Evolutionary conservation across 1,140 invertebrate genomes (phyloP), one percentile per base, ranked within the genome.

Genomic region (Leptopilina clavipes): DNA sequence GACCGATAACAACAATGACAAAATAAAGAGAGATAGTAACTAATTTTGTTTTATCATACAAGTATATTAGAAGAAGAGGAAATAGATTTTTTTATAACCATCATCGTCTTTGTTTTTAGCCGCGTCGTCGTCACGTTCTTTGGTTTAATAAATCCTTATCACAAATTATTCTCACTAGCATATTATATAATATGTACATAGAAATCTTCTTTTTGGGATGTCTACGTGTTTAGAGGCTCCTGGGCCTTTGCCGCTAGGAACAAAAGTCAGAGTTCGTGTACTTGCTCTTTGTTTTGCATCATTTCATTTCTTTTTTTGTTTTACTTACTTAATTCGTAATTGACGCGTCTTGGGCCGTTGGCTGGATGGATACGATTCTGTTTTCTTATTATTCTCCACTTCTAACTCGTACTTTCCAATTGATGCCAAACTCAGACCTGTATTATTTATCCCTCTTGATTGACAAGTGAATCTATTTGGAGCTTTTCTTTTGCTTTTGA

Each of bases 131-230:
- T 72, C 65, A 79, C 76, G 78, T 83, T 88, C 85, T 89, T 89
- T 89, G 86, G 85, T 85, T 83, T 82, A 65, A 75, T 78, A 76
- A 82, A 79, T 87, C 82, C 81, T 85, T 89, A 89, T 90, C 89
- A 90, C 89, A 90, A 87, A 83, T 88, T 87, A 88, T 85, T 87
- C 83, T 88, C 83, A 87, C 86, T 89, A 88, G 84, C 84, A 79
- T 83, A 40, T 40, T 40, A 40, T 40, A 6, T 78, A n/a, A n/a
- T n/a, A 72, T 72, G 79, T 65, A 65, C 59, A 65, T 31, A 65
- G 59, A 65, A 65, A 65, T 65, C 22, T 40, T 40, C 22, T 40
- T 40, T 65, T 65, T 65, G 25, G 25, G 59, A 31, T 22, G 59
- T 25, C 56, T 59, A 59, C 56, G 22, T 37, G n/a, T 65, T 65